Conservation (phyloP, 1,140 invertebrate genomes). For the Sminthurinus signatus region DNA sequence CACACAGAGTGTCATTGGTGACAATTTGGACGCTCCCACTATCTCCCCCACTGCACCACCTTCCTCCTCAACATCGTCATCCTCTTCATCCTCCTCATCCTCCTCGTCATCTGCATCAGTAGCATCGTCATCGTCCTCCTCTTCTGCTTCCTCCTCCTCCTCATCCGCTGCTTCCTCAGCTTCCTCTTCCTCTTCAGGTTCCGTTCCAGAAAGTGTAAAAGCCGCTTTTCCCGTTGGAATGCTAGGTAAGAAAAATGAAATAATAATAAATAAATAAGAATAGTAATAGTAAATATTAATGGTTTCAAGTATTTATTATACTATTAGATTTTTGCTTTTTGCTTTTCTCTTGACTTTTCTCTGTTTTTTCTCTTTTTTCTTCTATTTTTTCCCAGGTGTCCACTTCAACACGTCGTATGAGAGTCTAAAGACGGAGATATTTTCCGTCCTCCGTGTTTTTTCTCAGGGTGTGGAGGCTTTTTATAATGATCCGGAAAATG, state of each 20-base stretch:
- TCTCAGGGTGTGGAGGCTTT: slow-evolving; percentile 84
- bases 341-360: too few species aligned
- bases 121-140: slow-evolving; percentile 50
- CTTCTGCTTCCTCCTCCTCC: slow-evolving; percentile 45
- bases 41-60: not conserved
- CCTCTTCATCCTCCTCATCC: too few species aligned
- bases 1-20: slow-evolving; percentile 84
- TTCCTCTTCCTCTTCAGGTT: too few species aligned
- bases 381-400: too few species aligned
- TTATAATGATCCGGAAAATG: slow-evolving; percentile 59
- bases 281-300: too few species aligned
- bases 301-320: too few species aligned
- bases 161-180: too few species aligned
- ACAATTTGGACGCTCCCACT: slow-evolving; percentile 44
- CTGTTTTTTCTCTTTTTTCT: too few species aligned
- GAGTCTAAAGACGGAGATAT: slow-evolving; percentile 74
- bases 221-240: slow-evolving; percentile 83
- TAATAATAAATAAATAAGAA: too few species aligned
- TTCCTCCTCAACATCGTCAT: slow-evolving; percentile 52
- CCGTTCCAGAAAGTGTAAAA: not conserved
- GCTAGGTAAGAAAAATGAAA: slow-evolving; percentile 75
- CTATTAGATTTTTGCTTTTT: slow-evolving; percentile 15
- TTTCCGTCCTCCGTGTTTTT: slow-evolving; percentile 82
- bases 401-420: slow-evolving; percentile 81
- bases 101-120: too few species aligned